Evolutionary conservation across 2,113 vertebrate genomes (phyloP), one percentile per base, ranked within the genome.

Genomic region (Willisornis vidua): DNA sequence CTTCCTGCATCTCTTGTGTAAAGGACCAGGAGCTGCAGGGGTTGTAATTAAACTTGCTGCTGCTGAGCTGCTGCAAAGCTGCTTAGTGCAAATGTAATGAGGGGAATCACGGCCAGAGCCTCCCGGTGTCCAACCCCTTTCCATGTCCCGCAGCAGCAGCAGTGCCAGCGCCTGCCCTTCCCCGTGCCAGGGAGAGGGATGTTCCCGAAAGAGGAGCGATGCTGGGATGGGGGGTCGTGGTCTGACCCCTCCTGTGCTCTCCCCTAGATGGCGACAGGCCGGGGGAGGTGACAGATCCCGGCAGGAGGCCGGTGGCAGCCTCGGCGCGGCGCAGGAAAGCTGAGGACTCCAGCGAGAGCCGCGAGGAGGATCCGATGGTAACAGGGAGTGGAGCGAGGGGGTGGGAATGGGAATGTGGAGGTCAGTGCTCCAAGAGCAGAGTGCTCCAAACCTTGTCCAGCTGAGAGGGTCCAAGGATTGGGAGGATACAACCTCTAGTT

Each of bases 331-430:
- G 96, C 20, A 97, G 97, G 88, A 98, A 97, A 90, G 96, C 86
- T 0, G 98, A 99, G 86, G 99, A 99, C 71, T 98, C 98, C 91
- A 99, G 99, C 3, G 99, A 99, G 98, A 99, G 99, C 92, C 98
- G 6, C 2, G 99, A 99, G 98, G 99, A 99, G 14, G 99, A 99
- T 67, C 98, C 91, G 6, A 96, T 51, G 96, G 99, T 99, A 96
- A 99, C 83, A 1, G 45, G 3, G 45, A 46, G 65, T 24, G 0
- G 8, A 33, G 17, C 3, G 62, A 2, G 14, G 1, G 0, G 14
- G 24, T 7, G 54, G 73, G 70, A 65, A 5, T 45, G 70, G 39
- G 6, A 19, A 26, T 1, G 11, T 0, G 52, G 48, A 19, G 65
- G 46, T 28, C 17, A 0, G 19, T 14, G 54, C 3, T 29, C 19